phyloP scores from a whole-genome alignment of 2,113 vertebrate species.

The Pterocles burchelli region DNA sequence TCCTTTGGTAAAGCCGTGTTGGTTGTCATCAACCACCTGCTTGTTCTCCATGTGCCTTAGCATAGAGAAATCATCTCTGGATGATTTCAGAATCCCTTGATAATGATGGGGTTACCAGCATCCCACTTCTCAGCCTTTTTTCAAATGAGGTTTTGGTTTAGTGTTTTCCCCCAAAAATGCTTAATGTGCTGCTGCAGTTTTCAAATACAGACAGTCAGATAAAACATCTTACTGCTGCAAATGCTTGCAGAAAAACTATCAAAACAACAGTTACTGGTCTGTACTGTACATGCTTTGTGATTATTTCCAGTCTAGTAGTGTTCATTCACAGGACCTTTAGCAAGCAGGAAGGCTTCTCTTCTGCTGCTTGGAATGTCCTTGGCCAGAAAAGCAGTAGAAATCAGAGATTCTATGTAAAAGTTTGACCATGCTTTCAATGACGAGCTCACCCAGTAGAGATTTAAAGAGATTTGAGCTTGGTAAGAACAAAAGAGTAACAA shows the following conservation, averaged over 20 bases:
- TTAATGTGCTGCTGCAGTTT: not conserved
- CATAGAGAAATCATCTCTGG: no score
- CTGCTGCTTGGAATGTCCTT: not conserved
- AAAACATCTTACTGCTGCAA: not conserved
- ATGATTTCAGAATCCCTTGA: not conserved
- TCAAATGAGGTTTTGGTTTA: not conserved
- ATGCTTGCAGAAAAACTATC: not conserved
- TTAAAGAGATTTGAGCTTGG: not conserved
- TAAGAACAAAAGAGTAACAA: not conserved
- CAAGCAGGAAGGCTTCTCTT: not conserved
- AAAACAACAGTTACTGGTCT: not conserved
- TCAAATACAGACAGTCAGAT: not conserved
- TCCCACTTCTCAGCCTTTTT: not conserved
- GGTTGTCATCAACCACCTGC: no score
- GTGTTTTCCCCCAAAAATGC: not conserved
- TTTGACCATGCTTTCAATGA: not conserved
- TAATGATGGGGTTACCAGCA: not conserved
- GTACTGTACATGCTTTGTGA: not conserved
- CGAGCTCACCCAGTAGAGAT: not conserved
- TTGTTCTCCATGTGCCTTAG: no score
- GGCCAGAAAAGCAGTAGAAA: not conserved
- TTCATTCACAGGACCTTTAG: not conserved
- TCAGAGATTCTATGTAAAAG: not conserved
- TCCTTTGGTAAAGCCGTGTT: no score
- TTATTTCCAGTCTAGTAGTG: not conserved